These are phyloP conservation scores for Myotis findleyi DNA, from an alignment of 2,797 vertebrate species.

Conservation along the genomic window DNA sequence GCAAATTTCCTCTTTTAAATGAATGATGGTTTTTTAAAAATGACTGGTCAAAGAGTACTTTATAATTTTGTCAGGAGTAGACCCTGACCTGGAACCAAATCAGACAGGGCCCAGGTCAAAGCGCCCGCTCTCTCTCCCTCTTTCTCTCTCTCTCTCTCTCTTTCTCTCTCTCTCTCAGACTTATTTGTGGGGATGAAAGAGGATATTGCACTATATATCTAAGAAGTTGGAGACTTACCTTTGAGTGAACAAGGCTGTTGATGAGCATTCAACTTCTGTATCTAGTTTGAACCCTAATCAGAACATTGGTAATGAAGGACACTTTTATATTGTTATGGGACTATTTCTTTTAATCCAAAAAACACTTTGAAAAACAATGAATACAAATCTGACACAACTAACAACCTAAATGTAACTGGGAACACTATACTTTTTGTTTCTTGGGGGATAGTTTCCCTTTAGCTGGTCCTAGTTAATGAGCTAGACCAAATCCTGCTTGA, in stretches of 20 bases:
- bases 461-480: not conserved
- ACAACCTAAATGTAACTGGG: not conserved
- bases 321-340: not conserved
- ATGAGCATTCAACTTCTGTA: not conserved
- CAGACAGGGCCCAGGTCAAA: not conserved
- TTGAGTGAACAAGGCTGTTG: not conserved
- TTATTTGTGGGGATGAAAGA: not conserved
- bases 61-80: not conserved
- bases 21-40: not conserved
- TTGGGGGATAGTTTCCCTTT: not conserved
- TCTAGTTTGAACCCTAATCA: not conserved
- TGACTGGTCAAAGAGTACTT: not conserved
- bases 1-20: constrained; percentile 19
- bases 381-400: not conserved
- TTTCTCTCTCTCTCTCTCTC: too few relatives aligned
- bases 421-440: not conserved
- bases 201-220: not conserved
- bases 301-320: not conserved
- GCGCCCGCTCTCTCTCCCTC: rapidly evolving
- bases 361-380: not conserved
- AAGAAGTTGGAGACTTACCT: not conserved
- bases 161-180: too few relatives aligned
- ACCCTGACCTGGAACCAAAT: not conserved
- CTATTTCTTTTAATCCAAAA: not conserved
- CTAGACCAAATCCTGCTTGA: not conserved